Evolutionary conservation across 92 coral and sea anemone species (phyloP).

Genomic region (Anthopleura xanthogrammica): DNA sequence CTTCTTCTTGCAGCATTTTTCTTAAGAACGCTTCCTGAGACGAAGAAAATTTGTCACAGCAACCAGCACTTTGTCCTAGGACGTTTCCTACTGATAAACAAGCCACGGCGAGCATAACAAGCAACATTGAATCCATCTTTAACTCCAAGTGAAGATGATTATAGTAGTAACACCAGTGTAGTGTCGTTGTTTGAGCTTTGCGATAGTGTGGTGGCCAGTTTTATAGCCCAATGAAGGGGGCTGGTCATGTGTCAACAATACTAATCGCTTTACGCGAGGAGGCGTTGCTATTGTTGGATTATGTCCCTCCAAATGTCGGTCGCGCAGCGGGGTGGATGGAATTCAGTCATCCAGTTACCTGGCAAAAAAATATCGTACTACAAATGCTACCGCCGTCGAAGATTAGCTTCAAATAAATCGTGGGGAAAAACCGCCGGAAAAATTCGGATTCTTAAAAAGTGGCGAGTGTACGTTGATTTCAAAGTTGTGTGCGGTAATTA

Average conservation of each 20-base stretch:
- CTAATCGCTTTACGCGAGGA: not conserved
- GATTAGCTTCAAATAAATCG: no score
- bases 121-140: not conserved
- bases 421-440: no score
- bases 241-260: not conserved
- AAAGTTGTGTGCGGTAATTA: no score
- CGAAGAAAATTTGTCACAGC: not conserved
- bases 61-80: not conserved
- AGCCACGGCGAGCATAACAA: not conserved
- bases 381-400: no score
- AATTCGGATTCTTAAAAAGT: no score
- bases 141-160: not conserved
- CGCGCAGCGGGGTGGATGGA: not conserved
- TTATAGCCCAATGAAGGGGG: not conserved
- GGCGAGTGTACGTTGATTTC: no score
- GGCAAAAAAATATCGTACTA: not conserved
- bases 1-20: conserved; percentile 46
- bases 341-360: not conserved
- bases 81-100: not conserved
- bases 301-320: not conserved
- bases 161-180: not conserved
- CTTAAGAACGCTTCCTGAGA: conserved; percentile 33
- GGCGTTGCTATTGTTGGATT: not conserved
- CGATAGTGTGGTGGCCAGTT: not conserved
- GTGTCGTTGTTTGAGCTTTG: not conserved